phyloP scores from a whole-genome alignment of 2,888 invertebrate species.

The Aspidiotus destructor region DNA sequence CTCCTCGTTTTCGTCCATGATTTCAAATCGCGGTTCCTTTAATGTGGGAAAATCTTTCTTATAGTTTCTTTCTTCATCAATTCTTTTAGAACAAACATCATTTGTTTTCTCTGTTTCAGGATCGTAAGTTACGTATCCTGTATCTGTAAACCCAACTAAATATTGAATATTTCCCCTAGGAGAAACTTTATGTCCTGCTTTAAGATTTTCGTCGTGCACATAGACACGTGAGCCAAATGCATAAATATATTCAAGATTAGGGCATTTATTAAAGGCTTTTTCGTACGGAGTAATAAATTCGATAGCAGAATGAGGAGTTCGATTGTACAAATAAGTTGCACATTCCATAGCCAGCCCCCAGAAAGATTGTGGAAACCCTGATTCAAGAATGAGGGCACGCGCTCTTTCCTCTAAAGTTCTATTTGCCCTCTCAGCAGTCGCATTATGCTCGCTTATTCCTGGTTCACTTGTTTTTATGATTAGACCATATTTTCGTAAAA shows the following conservation, averaged over 20 bases:
- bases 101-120: neutral
- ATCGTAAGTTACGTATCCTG: neutral
- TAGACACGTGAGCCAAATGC: neutral
- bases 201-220: neutral
- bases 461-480: neutral
- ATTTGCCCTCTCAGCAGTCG: neutral
- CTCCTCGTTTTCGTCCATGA: too few species aligned
- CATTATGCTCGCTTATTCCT: neutral
- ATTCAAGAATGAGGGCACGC: neutral
- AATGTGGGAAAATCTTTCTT: neutral
- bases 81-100: neutral
- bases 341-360: neutral
- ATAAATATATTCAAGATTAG: neutral
- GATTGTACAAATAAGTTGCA: neutral
- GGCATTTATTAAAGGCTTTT: neutral
- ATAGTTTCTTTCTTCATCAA: neutral
- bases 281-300: constrained; percentile 7
- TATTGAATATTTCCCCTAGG: neutral
- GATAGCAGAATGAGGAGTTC: neutral
- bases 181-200: neutral
- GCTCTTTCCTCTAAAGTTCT: constrained; percentile 1
- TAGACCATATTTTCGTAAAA: neutral
- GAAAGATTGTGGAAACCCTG: neutral
- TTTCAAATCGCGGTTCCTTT: too few species aligned
- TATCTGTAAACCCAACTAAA: neutral